Evolutionary conservation across 2,797 vertebrate species (phyloP).

Genomic region (Emys orbicularis): DNA sequence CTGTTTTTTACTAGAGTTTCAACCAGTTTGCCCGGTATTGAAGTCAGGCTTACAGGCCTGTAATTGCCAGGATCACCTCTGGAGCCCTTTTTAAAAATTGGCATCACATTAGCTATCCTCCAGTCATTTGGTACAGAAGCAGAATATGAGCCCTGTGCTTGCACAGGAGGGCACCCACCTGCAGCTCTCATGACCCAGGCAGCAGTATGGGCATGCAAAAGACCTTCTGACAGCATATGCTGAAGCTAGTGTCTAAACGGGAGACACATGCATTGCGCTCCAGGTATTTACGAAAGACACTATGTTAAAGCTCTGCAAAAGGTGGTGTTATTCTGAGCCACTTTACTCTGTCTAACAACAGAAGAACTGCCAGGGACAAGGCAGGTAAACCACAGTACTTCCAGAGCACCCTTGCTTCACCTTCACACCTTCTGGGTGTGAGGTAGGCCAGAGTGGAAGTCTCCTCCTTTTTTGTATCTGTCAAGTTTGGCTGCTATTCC

Average conservation of each 20-base stretch:
- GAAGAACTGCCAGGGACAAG: background rate
- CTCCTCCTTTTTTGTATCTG: background rate
- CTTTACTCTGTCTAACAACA: background rate
- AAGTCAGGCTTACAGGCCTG: too few species aligned
- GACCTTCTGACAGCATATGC: background rate
- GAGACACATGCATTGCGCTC: background rate
- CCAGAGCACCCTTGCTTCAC: background rate
- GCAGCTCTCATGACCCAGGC: background rate
- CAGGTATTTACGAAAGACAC: background rate
- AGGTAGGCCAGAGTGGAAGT: background rate
- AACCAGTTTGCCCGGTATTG: too few species aligned
- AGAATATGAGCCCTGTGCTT: background rate
- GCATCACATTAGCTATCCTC: too few species aligned
- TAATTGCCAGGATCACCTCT: too few species aligned
- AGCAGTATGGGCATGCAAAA: background rate
- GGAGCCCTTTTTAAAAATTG: too few species aligned
- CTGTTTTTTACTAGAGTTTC: too few species aligned
- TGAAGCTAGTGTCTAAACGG: background rate
- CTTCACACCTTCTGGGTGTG: background rate
- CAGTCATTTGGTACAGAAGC: too few species aligned
- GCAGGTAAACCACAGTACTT: background rate
- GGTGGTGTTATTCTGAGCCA: background rate
- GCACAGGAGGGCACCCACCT: background rate
- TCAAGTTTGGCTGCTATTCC: background rate
- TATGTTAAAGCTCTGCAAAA: background rate